A percentile compares a stretch with the other conserved stretches of the same genome.
Evolutionary conservation across 2,888 invertebrate genomes (phyloP).

Genomic region (Elysia crispata): DNA sequence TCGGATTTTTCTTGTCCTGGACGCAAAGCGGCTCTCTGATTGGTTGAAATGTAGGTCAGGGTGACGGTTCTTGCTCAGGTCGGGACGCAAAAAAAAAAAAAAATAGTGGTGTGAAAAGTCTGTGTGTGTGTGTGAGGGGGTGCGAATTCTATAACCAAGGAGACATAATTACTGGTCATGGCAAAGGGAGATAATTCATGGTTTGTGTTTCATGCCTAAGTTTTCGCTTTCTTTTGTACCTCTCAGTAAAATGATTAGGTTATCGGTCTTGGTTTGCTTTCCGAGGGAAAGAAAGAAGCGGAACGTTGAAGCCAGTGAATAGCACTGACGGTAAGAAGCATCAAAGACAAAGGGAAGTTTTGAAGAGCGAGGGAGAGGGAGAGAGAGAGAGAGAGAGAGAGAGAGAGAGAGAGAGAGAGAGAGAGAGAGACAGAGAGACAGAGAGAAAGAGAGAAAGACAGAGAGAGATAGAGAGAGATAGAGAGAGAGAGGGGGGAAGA

Average conservation of each 20-base stretch:
- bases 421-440: not conserved
- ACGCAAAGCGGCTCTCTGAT: not conserved
- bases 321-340: not conserved
- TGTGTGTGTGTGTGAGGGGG: not conserved
- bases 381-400: not conserved
- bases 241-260: not conserved
- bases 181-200: too few relatives aligned
- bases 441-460: not conserved
- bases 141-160: not conserved
- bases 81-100: too few relatives aligned
- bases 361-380: not conserved
- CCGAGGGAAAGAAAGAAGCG: not conserved
- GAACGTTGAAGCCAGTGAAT: not conserved
- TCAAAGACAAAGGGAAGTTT: not conserved
- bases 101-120: not conserved
- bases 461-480: not conserved
- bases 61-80: too few relatives aligned
- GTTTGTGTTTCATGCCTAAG: too few relatives aligned
- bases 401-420: not conserved
- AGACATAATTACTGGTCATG: too few relatives aligned
- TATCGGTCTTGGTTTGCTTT: too few relatives aligned
- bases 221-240: slow-evolving; percentile 16
- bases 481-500: slow-evolving; percentile 4
- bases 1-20: too few relatives aligned
- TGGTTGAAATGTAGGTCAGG: not conserved